Percentiles rank a stretch among this genome's conserved stretches.
phyloP scores from a whole-genome alignment of 2,888 invertebrate species.

The Andrena camellia region DNA sequence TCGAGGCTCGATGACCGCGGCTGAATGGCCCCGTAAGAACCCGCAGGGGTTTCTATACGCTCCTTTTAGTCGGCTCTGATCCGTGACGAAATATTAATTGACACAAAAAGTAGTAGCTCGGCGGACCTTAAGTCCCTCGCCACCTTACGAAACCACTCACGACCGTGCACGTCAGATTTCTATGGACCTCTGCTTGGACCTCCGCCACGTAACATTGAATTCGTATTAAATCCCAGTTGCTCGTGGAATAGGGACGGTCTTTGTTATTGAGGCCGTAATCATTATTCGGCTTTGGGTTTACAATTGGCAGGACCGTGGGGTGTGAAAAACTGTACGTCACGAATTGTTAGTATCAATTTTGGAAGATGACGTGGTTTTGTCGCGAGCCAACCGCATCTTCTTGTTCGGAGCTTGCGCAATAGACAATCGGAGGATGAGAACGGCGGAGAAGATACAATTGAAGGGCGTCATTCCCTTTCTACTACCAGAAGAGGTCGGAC shows the following conservation, averaged over 20 bases:
- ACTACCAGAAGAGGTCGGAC: not conserved
- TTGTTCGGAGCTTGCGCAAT: too few relatives aligned
- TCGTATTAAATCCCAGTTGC: conserved; percentile 58
- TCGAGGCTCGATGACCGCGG: conserved; percentile 49
- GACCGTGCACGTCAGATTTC: conserved; percentile 33
- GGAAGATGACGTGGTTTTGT: conserved; percentile 48
- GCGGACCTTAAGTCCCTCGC: conserved; percentile 36
- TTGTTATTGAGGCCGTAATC: conserved; percentile 54
- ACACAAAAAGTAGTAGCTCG: conserved; percentile 76
- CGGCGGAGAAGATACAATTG: not conserved
- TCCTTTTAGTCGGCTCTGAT: conserved; percentile 73
- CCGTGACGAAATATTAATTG: conserved; percentile 82
- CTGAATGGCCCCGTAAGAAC: conserved; percentile 58
- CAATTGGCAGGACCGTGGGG: conserved; percentile 57
- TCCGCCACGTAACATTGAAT: conserved; percentile 56
- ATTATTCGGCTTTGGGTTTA: conserved; percentile 58
- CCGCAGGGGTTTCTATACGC: conserved; percentile 62
- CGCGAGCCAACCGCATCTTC: not conserved
- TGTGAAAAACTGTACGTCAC: conserved; percentile 22
- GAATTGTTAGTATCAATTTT: conserved; percentile 50
- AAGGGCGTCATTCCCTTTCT: not conserved
- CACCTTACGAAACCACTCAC: conserved; percentile 65
- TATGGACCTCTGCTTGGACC: conserved; percentile 37
- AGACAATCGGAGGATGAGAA: not conserved
- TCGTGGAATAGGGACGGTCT: conserved; percentile 34